Evolutionary conservation across 2,888 invertebrate genomes (phyloP).

Genomic region (Molorchus minor): DNA sequence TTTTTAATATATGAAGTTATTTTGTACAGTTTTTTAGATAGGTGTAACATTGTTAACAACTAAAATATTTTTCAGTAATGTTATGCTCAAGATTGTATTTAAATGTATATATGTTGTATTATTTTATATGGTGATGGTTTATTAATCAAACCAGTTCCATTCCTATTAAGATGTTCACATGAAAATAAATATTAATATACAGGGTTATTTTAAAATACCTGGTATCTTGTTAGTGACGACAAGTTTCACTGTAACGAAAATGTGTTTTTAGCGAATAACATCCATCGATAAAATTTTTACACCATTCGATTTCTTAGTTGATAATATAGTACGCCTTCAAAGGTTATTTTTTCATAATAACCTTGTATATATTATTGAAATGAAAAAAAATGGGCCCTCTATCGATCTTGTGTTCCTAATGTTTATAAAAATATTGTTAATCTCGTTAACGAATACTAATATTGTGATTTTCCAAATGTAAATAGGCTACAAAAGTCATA

Average conservation of each 20-base stretch:
- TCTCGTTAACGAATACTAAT: slow-evolving; percentile 13
- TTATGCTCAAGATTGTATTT: slow-evolving; percentile 27
- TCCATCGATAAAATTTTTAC: no score
- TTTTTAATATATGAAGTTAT: slow-evolving; percentile 23
- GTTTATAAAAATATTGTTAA: slow-evolving; percentile 9
- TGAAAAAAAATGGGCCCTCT: slow-evolving; percentile 9
- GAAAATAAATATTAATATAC: no score
- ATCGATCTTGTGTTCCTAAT: slow-evolving; percentile 11
- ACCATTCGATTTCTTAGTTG: no score
- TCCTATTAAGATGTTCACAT: slow-evolving; percentile 21
- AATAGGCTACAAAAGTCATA: slow-evolving; percentile 14
- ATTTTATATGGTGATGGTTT: slow-evolving; percentile 18
- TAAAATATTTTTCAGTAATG: slow-evolving; percentile 21
- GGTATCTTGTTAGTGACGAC: background rate
- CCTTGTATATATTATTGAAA: no score
- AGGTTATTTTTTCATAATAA: no score
- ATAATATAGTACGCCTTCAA: no score
- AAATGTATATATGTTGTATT: slow-evolving; percentile 20
- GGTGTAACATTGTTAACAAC: slow-evolving; percentile 28
- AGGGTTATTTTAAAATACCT: no score
- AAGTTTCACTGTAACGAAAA: no score
- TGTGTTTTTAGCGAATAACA: no score
- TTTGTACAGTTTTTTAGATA: slow-evolving; percentile 31
- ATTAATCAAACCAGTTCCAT: slow-evolving; percentile 21
- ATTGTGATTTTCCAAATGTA: slow-evolving; percentile 15